A percentile compares a stretch with the other conserved stretches of the same genome.
These are phyloP conservation scores for Nomada ruficornis DNA, from an alignment of 2,888 invertebrate species.

Conservation along the genomic window DNA sequence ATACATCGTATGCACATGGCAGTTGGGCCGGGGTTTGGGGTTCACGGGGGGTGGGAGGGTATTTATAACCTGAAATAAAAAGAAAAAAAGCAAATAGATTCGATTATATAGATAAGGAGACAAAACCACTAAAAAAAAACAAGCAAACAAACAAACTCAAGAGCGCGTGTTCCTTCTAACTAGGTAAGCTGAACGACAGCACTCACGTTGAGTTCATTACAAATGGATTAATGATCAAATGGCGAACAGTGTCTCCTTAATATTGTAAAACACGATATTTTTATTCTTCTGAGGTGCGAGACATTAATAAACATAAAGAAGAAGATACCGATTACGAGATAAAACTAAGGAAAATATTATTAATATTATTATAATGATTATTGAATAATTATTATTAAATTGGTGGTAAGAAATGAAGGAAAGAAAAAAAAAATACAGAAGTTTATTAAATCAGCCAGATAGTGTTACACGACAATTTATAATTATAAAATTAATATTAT, in stretches of 20 bases:
- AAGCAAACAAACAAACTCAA: slow-evolving; percentile 60
- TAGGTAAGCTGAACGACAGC: slow-evolving; percentile 71
- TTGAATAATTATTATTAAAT: slow-evolving; percentile 78
- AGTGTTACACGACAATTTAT: slow-evolving; percentile 81
- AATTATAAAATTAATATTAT: slow-evolving; percentile 79
- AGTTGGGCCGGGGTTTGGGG: slow-evolving; percentile 53
- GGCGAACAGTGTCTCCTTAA: slow-evolving; percentile 78
- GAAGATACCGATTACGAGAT: slow-evolving; percentile 76
- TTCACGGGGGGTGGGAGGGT: slow-evolving; percentile 55
- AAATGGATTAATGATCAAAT: slow-evolving; percentile 75
- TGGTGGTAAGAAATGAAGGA: slow-evolving; percentile 77
- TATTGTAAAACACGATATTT: slow-evolving; percentile 80
- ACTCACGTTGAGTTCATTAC: slow-evolving; percentile 73
- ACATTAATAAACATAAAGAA: slow-evolving; percentile 73
- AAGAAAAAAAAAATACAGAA: slow-evolving; percentile 63
- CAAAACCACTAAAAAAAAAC: slow-evolving; percentile 59
- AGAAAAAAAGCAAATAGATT: slow-evolving; percentile 76
- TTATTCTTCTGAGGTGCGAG: slow-evolving; percentile 81
- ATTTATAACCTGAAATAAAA: slow-evolving; percentile 77
- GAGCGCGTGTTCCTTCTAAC: slow-evolving; percentile 75
- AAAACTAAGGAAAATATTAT: slow-evolving; percentile 78
- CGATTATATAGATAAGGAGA: slow-evolving; percentile 74
- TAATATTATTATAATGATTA: slow-evolving; percentile 79
- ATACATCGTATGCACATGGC: slow-evolving; percentile 63
- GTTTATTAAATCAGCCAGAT: slow-evolving; percentile 78